Evolutionary conservation across 2,888 invertebrate species (phyloP).

Genomic region (Callosobruchus maculatus): DNA sequence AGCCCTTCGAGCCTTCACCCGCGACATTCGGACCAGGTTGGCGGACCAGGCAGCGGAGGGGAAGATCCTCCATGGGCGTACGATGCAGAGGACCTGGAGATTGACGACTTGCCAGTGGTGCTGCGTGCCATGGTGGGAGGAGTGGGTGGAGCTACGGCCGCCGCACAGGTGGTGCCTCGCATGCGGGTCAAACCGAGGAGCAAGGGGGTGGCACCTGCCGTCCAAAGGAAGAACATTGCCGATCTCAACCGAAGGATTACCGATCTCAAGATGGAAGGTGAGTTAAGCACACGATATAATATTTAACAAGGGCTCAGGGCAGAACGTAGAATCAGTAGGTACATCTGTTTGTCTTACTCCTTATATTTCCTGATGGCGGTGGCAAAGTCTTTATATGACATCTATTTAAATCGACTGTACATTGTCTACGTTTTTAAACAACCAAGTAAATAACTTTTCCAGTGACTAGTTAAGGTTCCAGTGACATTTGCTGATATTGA

Average conservation of each 20-base stretch:
- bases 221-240: slow-evolving; percentile 54
- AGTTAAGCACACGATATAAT: background rate
- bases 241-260: slow-evolving; percentile 69
- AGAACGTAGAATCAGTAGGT: too few species aligned
- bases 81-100: slow-evolving; percentile 57
- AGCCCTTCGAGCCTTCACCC: background rate
- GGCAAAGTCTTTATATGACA: too few species aligned
- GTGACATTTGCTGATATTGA: too few species aligned
- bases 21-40: background rate
- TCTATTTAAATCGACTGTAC: too few species aligned
- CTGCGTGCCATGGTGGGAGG: slow-evolving; percentile 72
- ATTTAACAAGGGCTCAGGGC: too few species aligned
- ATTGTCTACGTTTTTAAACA: too few species aligned
- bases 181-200: slow-evolving; percentile 62
- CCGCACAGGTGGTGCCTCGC: slow-evolving; percentile 41
- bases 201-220: slow-evolving; percentile 55
- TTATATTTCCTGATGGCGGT: too few species aligned
- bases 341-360: too few species aligned
- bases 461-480: too few species aligned
- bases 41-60: background rate
- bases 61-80: slow-evolving; percentile 55
- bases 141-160: slow-evolving; percentile 33
- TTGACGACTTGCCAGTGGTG: slow-evolving; percentile 73
- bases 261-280: slow-evolving; percentile 67
- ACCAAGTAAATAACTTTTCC: too few species aligned